Conservation (phyloP, 2,888 invertebrate genomes). For the Phoenoteleia sp. region DNA sequence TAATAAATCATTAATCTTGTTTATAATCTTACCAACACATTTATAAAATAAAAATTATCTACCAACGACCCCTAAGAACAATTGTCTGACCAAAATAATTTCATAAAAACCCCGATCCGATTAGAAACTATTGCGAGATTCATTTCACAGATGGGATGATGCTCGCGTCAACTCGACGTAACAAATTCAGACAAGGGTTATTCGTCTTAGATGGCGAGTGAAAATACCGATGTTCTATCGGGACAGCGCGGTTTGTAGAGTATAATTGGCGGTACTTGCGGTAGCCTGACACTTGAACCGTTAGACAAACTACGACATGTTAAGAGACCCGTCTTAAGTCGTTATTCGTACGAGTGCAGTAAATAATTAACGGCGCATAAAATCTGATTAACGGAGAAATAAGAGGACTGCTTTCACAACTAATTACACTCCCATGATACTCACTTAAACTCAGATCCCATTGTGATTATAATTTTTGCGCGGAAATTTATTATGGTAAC, state of each 20-base stretch:
- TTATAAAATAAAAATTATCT: no score
- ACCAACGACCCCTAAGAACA: no score
- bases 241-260: conserved; percentile 80
- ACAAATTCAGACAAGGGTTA: conserved; percentile 80
- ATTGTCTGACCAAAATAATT: no score
- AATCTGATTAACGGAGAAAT: conserved; percentile 40
- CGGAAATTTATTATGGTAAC: conserved; percentile 13
- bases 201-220: conserved; percentile 76
- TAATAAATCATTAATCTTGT: no score
- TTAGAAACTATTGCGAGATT: no score
- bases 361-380: conserved; percentile 39
- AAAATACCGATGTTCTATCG: conserved; percentile 57
- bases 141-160: conserved; percentile 26
- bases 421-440: conserved; percentile 36
- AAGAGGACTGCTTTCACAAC: conserved; percentile 12
- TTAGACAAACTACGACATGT: conserved; percentile 45
- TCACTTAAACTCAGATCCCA: not conserved
- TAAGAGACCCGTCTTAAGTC: conserved; percentile 51
- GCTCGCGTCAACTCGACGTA: conserved; percentile 67
- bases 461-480: conserved; percentile 30
- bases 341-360: conserved; percentile 40
- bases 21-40: no score
- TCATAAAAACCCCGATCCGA: no score
- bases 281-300: conserved; percentile 75
- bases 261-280: conserved; percentile 84